Conservation (phyloP, 2,888 invertebrate genomes). For the Minunthozetes semirufus region DNA sequence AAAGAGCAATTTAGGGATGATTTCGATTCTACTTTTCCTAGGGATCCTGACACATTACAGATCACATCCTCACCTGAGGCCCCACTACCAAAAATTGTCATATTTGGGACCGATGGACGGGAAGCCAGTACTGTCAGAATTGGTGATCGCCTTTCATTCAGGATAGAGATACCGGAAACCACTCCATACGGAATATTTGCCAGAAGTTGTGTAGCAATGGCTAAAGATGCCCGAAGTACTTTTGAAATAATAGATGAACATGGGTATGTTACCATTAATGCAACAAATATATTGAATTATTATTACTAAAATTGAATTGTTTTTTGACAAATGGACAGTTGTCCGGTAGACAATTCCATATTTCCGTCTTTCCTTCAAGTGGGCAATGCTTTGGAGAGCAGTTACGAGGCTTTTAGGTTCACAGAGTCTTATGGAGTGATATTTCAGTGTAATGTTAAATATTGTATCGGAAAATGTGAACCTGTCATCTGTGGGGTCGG, state of each 20-base stretch:
- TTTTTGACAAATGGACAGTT: conserved; percentile 52
- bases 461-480: conserved; percentile 88
- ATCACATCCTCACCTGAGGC: conserved; percentile 92
- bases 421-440: conserved; percentile 94
- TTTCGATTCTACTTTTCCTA: conserved; percentile 27
- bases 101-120: conserved; percentile 72
- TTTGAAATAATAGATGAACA: conserved; percentile 94
- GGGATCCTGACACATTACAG: conserved; percentile 88
- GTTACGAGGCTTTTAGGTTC: conserved; percentile 90
- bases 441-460: conserved; percentile 94
- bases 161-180: conserved; percentile 92
- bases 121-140: conserved; percentile 92
- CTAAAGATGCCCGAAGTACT: conserved; percentile 89
- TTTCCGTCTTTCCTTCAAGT: conserved; percentile 87
- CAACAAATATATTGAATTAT: background rate
- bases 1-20: conserved; percentile 24
- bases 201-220: conserved; percentile 92
- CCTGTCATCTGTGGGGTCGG: conserved; percentile 56
- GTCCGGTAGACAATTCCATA: conserved; percentile 84
- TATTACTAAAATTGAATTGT: background rate
- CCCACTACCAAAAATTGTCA: conserved; percentile 84
- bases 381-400: conserved; percentile 72
- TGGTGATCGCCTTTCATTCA: conserved; percentile 87
- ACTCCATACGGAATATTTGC: conserved; percentile 94
- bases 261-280: conserved; percentile 57